Evolutionary conservation across 2,113 vertebrate species (phyloP), one percentile per base, ranked within the genome.

Genomic region (Zootoca vivipara): DNA sequence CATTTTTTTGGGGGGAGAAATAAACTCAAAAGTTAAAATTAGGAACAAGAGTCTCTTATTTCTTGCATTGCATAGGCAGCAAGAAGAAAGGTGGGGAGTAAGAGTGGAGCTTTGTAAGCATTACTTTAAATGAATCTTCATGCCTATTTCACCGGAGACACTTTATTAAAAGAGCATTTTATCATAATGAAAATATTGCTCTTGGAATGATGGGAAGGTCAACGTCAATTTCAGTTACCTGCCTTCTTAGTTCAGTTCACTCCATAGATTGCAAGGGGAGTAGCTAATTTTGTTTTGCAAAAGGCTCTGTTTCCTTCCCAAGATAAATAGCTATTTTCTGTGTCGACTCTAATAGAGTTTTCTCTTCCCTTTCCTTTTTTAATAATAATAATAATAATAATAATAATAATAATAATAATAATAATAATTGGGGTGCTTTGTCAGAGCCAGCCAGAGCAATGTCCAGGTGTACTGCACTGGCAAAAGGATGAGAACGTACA

Each of bases 101-200:
- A 5, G 58, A 62, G 46, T 52, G 58, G 58, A 20, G 58, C 26
- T 40, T 52, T 10, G 10, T 26, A 30, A 30, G 10, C 24, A 26
- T 30, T 30, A 26, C 91, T 91, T 93, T 85, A 58, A 93, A 70
- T 83, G 93, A 91, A 89, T 87, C 78, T 81, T 85, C 86, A 82
- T 90, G 79, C 65, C 85, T 90, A 93, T 56, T 93, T 91, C 88
- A 91, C 75, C 0, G 0, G 79, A 94, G 87, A 85, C 56, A 83
- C 90, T 35, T 73, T 95, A 92, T 87, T 92, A 91, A 93, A 65
- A 94, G 91, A 93, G 92, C 91, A 90, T 89, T 91, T 93, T 93
- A 93, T 92, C 90, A 91, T 85, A 93, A 94, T 52, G 88, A 93
- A 95, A 94, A 94, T 93, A 92, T 89, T 92, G 87, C 89, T 88